Evolutionary conservation across 2,888 invertebrate genomes (phyloP).

Genomic region (Mellilla xanthometata): DNA sequence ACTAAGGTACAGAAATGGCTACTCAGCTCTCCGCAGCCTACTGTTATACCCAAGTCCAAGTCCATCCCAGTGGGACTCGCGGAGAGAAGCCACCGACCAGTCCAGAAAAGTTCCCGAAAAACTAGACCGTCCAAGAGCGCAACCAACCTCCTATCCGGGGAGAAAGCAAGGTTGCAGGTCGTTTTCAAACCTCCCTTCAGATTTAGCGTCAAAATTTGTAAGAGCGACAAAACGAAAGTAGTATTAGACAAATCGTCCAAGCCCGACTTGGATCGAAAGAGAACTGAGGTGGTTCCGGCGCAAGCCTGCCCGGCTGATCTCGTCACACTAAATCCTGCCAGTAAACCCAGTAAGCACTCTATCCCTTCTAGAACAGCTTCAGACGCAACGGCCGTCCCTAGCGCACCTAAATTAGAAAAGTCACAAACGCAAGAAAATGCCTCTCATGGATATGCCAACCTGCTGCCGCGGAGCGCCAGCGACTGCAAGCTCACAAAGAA

Average conservation of each 20-base stretch:
- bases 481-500: conserved; percentile 69
- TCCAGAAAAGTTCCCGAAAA: conserved; percentile 79
- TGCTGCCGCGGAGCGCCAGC: conserved; percentile 70
- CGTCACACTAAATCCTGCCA: conserved; percentile 52
- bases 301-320: conserved; percentile 48
- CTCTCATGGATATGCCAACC: conserved; percentile 65
- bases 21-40: conserved; percentile 86
- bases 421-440: conserved; percentile 44
- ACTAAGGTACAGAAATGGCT: conserved; percentile 95
- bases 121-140: conserved; percentile 86
- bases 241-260: conserved; percentile 82
- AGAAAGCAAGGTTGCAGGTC: conserved; percentile 90
- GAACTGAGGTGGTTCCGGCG: conserved; percentile 51
- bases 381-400: conserved; percentile 38
- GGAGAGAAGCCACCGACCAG: conserved; percentile 69
- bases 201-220: conserved; percentile 90
- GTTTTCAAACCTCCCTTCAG: conserved; percentile 94
- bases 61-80: conserved; percentile 90
- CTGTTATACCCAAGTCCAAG: conserved; percentile 89
- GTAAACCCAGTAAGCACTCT: conserved; percentile 55
- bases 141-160: conserved; percentile 85
- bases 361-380: conserved; percentile 47
- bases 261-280: conserved; percentile 70
- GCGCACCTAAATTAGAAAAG: conserved; percentile 49
- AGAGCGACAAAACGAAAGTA: conserved; percentile 86